Conservation (phyloP, 2,888 invertebrate species). For the Dilophus febrilis region DNA sequence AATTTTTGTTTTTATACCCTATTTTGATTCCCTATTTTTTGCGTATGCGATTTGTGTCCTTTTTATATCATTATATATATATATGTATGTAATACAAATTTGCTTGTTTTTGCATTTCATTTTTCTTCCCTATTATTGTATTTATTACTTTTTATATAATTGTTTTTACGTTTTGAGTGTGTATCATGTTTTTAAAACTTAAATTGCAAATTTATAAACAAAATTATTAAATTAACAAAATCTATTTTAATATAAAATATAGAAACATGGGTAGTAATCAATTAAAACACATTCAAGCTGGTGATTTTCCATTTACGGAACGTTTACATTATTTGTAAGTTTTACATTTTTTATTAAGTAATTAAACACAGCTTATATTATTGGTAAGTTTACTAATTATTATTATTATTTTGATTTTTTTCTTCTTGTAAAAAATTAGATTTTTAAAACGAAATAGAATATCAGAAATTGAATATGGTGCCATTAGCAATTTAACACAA, state of each 20-base stretch:
- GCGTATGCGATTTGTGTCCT: no score
- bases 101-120: no score
- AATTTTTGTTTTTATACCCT: no score
- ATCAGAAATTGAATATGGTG: slow-evolving; percentile 53
- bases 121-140: no score
- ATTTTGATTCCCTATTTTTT: no score
- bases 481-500: slow-evolving; percentile 61
- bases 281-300: slow-evolving; percentile 46
- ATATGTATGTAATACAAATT: no score
- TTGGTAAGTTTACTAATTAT: neutral
- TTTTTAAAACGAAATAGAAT: slow-evolving; percentile 77
- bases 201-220: no score
- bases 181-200: neutral
- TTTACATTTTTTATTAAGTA: slow-evolving; percentile 8
- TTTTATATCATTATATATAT: no score
- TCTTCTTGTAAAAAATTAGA: slow-evolving; percentile 35
- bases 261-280: slow-evolving; percentile 66
- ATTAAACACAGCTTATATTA: neutral
- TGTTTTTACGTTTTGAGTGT: neutral
- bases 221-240: neutral
- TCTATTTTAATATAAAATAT: slow-evolving; percentile 19
- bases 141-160: no score
- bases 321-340: slow-evolving; percentile 70
- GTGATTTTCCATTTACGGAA: slow-evolving; percentile 52
- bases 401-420: slow-evolving; percentile 1